Conservation (phyloP, 2,797 vertebrate genomes). For the Poecile montanus region DNA sequence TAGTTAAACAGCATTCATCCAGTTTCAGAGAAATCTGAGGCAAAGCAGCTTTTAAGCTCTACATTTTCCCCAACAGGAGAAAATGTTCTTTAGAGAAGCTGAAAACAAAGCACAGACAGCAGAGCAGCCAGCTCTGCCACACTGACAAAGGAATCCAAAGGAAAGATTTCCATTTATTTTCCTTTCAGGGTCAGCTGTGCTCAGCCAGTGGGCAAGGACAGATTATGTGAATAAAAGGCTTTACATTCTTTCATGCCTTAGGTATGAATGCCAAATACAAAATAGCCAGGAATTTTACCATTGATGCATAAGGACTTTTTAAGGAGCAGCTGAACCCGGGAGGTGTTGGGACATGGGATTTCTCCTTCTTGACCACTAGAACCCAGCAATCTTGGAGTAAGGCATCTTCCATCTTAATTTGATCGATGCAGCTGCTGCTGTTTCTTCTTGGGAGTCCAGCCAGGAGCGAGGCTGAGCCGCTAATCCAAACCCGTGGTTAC, state of each 20-base stretch:
- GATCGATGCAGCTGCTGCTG: background rate
- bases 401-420: background rate
- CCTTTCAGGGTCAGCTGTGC: background rate
- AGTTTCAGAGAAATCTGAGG: background rate
- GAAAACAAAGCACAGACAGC: background rate
- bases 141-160: background rate
- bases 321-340: background rate
- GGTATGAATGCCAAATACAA: background rate
- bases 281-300: background rate
- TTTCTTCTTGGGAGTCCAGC: background rate
- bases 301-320: background rate
- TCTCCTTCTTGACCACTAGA: background rate
- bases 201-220: background rate
- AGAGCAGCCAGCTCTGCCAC: background rate
- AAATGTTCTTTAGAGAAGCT: background rate
- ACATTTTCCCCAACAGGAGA: background rate
- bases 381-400: no score
- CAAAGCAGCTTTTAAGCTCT: background rate
- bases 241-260: background rate
- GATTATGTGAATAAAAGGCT: background rate
- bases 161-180: background rate
- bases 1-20: background rate
- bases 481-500: background rate
- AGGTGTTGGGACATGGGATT: rapidly evolving
- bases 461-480: background rate